Conservation (phyloP, 2,797 vertebrate species). For the Hypotaenidia philippensis region DNA sequence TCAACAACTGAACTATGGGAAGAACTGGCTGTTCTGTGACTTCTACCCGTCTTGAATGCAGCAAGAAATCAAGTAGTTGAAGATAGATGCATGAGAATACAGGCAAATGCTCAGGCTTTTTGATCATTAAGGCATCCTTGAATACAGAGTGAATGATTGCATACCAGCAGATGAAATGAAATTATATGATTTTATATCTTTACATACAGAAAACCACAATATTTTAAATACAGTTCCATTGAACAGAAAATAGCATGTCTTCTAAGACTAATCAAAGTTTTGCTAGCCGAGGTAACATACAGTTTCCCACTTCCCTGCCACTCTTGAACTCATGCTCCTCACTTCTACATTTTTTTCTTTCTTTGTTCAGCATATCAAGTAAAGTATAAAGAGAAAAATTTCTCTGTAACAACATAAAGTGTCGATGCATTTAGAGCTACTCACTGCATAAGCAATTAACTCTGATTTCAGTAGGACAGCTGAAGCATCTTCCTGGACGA, state of each 20-base stretch:
- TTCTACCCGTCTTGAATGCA: background rate
- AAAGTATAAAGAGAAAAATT: background rate
- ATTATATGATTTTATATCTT: background rate
- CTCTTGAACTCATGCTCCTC: background rate
- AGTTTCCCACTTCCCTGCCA: background rate
- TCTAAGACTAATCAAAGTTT: background rate
- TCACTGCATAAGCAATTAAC: background rate
- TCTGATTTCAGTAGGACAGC: background rate
- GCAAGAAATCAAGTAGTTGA: background rate
- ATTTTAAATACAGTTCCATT: background rate
- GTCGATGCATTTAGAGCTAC: background rate
- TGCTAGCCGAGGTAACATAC: background rate
- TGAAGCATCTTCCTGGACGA: background rate
- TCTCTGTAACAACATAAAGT: background rate
- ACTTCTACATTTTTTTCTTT: background rate
- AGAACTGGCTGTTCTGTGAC: background rate
- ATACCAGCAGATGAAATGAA: background rate
- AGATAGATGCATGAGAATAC: background rate
- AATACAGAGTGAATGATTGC: background rate
- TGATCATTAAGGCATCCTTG: background rate
- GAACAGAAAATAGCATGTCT: background rate
- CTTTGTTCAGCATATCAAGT: background rate
- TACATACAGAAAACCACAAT: background rate
- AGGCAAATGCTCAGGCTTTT: background rate
- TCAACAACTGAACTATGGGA: background rate